Evolutionary conservation across 2,797 vertebrate species (phyloP).

Genomic region (Fringilla coelebs): DNA sequence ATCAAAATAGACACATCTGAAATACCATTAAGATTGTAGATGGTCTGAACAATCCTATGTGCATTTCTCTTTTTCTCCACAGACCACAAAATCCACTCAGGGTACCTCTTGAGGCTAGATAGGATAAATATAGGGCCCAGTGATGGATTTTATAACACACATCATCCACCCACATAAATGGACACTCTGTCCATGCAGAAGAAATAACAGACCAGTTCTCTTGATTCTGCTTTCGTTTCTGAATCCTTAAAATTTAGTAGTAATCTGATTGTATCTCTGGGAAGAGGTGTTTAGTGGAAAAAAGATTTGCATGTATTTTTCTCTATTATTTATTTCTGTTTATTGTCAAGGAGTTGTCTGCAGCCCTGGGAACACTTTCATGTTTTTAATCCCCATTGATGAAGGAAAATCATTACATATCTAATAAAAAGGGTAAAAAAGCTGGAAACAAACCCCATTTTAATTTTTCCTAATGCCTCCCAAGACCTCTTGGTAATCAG

Average conservation of each 20-base stretch:
- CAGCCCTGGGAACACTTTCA: not conserved
- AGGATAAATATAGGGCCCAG: not conserved
- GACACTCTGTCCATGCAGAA: not conserved
- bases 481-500: not conserved
- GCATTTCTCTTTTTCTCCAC: not conserved
- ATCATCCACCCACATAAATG: not conserved
- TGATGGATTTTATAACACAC: not conserved
- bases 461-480: not conserved
- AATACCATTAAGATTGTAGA: accelerated
- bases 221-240: not conserved
- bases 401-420: not conserved
- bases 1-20: not conserved
- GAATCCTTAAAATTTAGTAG: not conserved
- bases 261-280: not conserved
- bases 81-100: not conserved
- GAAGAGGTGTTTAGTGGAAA: not conserved
- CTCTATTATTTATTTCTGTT: not conserved
- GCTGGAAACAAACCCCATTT: not conserved
- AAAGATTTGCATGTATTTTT: not conserved
- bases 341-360: not conserved
- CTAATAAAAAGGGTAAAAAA: not conserved
- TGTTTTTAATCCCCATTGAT: not conserved
- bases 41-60: not conserved
- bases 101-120: not conserved
- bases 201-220: not conserved